Base-by-base conservation (phyloP, 2,113 vertebrate genomes). In the Elephantulus edwardii region DNA sequence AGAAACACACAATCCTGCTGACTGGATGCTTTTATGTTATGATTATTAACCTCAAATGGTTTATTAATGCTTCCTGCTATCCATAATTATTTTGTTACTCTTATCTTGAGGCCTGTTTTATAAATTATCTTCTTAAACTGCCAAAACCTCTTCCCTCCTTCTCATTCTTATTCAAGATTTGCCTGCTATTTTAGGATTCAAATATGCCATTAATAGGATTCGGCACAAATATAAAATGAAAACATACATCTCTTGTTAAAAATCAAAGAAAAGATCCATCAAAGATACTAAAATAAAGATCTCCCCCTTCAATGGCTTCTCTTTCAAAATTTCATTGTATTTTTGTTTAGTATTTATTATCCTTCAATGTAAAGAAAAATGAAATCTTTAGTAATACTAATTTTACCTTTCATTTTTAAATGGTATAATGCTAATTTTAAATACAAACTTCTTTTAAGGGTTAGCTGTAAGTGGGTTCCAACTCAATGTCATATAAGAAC, bases 1-100 rank as follows among this genome's bases (percentile, higher is more conserved):
- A 91, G 87, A 90, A 93, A 74, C 35, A 89, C 26, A 90, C 22
- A 87, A 28, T 81, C 12, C 44, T 68, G 78, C 90, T 93, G 88
- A 92, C 54, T 92, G 54, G 77, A 11, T 38, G 46, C 35, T 91
- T 92, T 91, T 70, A 50, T 70, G 91, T 87, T 68, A 77, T 91
- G 44, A 82, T 58, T 68, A 89, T 94, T 87, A 92, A 50, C 42
- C 58, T 81, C 40, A 91, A 90, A 87, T 84, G 42, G 35, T 87
- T 91, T 64, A 33, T 75, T 91, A 93, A 64, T 89, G 88, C 22
- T 62, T 20, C 19, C 81, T 44, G 70, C 54, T 77, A 70, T 84
- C 89, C 80, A 94, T 81, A 91, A 40, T 92, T 33, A 82, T 91
- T 87, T 88, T 89, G 24, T 5, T 87, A 54, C 54, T 72, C 40